Evolutionary conservation across 2,797 vertebrate genomes (phyloP).

Genomic region (Coccyzus lansbergi): DNA sequence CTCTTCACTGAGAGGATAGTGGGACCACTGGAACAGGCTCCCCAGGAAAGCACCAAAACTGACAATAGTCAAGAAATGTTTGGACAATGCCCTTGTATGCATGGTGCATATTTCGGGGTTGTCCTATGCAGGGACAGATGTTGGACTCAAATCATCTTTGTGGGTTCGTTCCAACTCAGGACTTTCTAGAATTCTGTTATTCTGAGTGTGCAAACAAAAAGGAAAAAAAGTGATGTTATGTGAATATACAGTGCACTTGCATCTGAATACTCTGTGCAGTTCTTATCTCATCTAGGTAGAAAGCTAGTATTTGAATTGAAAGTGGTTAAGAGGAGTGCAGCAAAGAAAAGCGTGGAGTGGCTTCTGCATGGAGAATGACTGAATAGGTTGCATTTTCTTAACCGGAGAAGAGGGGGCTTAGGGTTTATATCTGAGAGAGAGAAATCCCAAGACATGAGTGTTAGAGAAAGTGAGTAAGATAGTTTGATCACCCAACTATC

Average conservation of each 20-base stretch:
- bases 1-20: too few relatives aligned
- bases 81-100: too few relatives aligned
- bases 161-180: too few relatives aligned
- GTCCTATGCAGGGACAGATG: too few relatives aligned
- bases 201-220: neutral
- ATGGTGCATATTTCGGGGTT: too few relatives aligned
- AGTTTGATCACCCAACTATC: neutral
- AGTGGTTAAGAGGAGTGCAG: neutral
- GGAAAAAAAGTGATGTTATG: neutral
- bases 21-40: too few relatives aligned
- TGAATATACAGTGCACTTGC: neutral
- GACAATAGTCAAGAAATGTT: too few relatives aligned
- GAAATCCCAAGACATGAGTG: neutral
- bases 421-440: neutral
- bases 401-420: neutral
- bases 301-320: neutral
- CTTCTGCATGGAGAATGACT: neutral
- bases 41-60: too few relatives aligned
- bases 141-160: too few relatives aligned
- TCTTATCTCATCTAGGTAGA: neutral
- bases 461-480: neutral
- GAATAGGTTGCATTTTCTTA: neutral
- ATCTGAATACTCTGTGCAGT: neutral
- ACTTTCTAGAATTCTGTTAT: too few relatives aligned
- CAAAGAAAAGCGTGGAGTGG: neutral